Conservation (phyloP, 2,888 invertebrate genomes). For the Athalia circularis region DNA sequence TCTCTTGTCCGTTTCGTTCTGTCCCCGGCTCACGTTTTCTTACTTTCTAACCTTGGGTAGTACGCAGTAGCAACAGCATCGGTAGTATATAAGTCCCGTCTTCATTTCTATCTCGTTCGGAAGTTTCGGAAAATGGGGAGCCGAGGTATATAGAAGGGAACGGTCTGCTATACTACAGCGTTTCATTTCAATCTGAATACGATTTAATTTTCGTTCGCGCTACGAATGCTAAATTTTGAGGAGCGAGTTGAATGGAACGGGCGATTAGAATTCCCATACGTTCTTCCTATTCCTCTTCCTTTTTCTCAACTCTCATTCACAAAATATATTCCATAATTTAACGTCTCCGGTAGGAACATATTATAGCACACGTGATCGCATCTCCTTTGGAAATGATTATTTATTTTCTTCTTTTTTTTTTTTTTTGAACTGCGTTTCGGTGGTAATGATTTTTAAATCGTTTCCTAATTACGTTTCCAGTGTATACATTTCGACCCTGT, state of each 20-base stretch:
- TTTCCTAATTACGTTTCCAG: not conserved
- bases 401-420: not conserved
- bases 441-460: conserved; percentile 5
- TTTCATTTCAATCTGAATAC: conserved; percentile 51
- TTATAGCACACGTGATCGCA: not conserved
- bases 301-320: conserved; percentile 30
- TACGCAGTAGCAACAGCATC: too few species aligned
- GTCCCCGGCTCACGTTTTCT: conserved; percentile 9
- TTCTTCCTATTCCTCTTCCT: conserved; percentile 15
- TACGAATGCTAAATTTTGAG: conserved; percentile 44
- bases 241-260: conserved; percentile 42
- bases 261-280: conserved; percentile 10
- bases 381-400: conserved; percentile 8
- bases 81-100: not conserved
- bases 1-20: conserved; percentile 3
- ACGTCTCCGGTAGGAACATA: conserved; percentile 12
- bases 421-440: not conserved
- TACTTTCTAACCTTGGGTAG: not conserved
- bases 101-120: conserved; percentile 21
- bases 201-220: conserved; percentile 54
- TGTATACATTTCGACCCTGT: not conserved
- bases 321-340: conserved; percentile 6
- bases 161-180: conserved; percentile 10
- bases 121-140: not conserved
- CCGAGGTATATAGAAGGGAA: not conserved